These are phyloP conservation scores for Dendrolimus houi DNA, from an alignment of 2,888 invertebrate species.

Conservation along the genomic window DNA sequence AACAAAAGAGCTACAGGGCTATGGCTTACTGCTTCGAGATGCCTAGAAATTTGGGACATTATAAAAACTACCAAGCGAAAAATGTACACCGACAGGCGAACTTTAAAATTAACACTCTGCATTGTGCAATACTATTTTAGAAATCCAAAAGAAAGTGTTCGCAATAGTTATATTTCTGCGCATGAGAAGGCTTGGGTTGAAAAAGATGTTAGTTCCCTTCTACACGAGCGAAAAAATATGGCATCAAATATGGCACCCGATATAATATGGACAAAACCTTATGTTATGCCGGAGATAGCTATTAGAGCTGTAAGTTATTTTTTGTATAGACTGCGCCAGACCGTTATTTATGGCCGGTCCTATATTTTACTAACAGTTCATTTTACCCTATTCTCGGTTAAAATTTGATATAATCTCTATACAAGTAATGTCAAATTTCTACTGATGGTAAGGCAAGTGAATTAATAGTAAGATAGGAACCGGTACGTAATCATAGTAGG, in stretches of 20 bases:
- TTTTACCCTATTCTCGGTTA: too few species aligned
- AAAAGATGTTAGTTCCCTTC: slow-evolving; percentile 22
- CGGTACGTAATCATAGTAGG: too few species aligned
- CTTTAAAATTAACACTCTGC: slow-evolving; percentile 42
- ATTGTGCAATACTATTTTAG: slow-evolving; percentile 39
- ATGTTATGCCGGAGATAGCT: slow-evolving; percentile 42
- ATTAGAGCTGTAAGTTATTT: slow-evolving; percentile 19
- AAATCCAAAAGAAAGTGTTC: slow-evolving; percentile 12
- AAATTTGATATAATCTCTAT: too few species aligned
- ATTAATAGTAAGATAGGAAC: too few species aligned
- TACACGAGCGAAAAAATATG: slow-evolving; percentile 28
- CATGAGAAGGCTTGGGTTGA: slow-evolving; percentile 41
- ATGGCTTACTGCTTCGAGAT: slow-evolving; percentile 44
- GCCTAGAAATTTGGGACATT: slow-evolving; percentile 54
- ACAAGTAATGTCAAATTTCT: too few species aligned
- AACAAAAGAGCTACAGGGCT: slow-evolving; percentile 31
- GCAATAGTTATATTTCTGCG: slow-evolving; percentile 17
- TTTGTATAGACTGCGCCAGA: neutral
- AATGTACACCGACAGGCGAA: slow-evolving; percentile 27
- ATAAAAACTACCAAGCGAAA: slow-evolving; percentile 34
- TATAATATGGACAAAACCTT: slow-evolving; percentile 25
- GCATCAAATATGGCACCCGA: slow-evolving; percentile 12
- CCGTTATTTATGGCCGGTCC: too few species aligned
- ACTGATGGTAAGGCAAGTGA: too few species aligned
- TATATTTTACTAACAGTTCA: too few species aligned